Evolutionary conservation across 2,113 vertebrate genomes (phyloP), one percentile per base, ranked within the genome.

Genomic region (Gymnobelideus leadbeateri): DNA sequence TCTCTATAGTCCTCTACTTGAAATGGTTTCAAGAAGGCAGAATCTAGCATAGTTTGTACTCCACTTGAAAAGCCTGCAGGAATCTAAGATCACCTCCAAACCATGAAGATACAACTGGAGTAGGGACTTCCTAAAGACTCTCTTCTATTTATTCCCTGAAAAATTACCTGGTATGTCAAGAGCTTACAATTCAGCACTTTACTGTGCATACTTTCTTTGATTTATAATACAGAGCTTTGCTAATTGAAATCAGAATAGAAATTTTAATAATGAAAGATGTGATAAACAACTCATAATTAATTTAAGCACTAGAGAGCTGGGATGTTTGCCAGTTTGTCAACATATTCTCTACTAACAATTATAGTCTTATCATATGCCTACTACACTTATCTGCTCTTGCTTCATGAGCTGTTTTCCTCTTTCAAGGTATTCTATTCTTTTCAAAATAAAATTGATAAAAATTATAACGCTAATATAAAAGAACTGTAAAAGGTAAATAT

Each of bases 251-350:
- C 50, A 95, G 25, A 96, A 95, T 51, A 91, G 19, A 97, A 96
- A 92, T 28, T 3, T 96, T 84, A 97, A 96, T 95, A 97, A 97
- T 92, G 10, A 96, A 93, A 77, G 43, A 93, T n/a, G 16, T 89
- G 26, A 8, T 95, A 90, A 93, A 16, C 7, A 89, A 37, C 89
- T 89, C 0, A 12, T 92, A 92, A 96, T 95, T 96, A 61, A 93
- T 55, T 96, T 96, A 89, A 47, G 92, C 21, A 52, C 77, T 52
- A 0, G 94, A 92, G 2, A 43, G 46, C 47, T 84, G 2, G 2
- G 43, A 21, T 91, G 49, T 0, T 97, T 31, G 0, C 0, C 92
- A 95, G 0, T 90, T 96, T 96, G 51, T 51, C 89, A 95, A 25
- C 7, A 92, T 3, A 93, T 91, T 91, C 96, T 24, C 37, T 93